phyloP scores from a whole-genome alignment of 2,888 invertebrate genomes.

The Eilema depressum region DNA sequence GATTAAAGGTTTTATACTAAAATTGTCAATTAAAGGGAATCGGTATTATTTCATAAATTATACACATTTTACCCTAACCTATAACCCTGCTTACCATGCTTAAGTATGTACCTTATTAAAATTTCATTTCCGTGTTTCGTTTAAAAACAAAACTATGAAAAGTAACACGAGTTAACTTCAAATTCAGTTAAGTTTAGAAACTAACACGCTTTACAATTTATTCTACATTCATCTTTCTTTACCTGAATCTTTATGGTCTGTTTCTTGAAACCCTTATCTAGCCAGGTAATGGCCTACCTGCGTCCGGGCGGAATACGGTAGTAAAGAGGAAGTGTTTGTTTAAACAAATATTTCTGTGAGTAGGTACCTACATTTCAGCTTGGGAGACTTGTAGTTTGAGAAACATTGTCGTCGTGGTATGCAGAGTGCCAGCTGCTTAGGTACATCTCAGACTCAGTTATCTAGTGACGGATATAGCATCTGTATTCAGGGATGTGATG shows the following conservation, averaged over 20 bases:
- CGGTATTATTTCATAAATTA: too few species aligned
- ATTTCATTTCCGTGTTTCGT: not conserved
- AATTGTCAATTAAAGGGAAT: too few species aligned
- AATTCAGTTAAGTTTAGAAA: not conserved
- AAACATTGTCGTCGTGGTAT: conserved; percentile 49
- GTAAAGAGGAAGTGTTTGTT: conserved; percentile 22
- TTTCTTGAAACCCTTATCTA: conserved; percentile 44
- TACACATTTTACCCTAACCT: too few species aligned
- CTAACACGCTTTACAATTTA: not conserved
- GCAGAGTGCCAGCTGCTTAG: conserved; percentile 48
- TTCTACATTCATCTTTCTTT: conserved; percentile 7
- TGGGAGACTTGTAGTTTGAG: conserved; percentile 29
- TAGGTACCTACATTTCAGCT: conserved; percentile 10
- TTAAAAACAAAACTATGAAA: not conserved
- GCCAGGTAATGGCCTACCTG: conserved; percentile 18
- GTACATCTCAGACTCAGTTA: conserved; percentile 44
- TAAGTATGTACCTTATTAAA: too few species aligned
- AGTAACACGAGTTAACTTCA: not conserved
- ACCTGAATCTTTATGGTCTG: conserved; percentile 13
- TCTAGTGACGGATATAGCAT: conserved; percentile 48
- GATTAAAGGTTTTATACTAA: too few species aligned
- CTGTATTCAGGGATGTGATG: conserved; percentile 44
- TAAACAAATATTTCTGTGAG: conserved; percentile 17
- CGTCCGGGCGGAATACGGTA: conserved; percentile 21
- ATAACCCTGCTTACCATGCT: too few species aligned